These are phyloP conservation scores for Melinaea menophilus DNA, from an alignment of 2,888 invertebrate species.

Conservation along the genomic window DNA sequence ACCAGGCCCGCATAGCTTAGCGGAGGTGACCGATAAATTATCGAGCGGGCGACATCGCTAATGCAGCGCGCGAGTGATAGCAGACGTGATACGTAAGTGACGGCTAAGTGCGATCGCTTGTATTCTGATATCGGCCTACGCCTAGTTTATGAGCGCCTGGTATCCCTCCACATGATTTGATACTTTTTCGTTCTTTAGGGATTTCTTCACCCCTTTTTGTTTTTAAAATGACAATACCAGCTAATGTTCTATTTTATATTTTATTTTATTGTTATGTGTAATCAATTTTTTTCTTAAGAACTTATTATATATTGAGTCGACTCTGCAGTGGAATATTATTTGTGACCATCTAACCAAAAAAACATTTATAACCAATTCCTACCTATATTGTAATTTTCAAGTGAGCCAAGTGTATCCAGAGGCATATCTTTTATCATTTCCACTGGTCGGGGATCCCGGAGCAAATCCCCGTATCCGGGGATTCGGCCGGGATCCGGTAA, in stretches of 20 bases:
- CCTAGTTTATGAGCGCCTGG: slow-evolving; percentile 47
- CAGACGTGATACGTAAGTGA: slow-evolving; percentile 69
- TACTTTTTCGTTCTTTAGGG: slow-evolving; percentile 46
- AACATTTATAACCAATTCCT: slow-evolving; percentile 4
- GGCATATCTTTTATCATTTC: slow-evolving; percentile 73
- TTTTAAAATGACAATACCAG: slow-evolving; percentile 15
- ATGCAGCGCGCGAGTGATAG: slow-evolving; percentile 73
- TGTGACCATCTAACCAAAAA: not conserved
- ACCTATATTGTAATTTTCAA: slow-evolving; percentile 36
- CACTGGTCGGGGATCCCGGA: slow-evolving; percentile 66
- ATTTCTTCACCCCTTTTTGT: slow-evolving; percentile 30
- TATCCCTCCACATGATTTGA: slow-evolving; percentile 42
- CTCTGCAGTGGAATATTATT: too few species aligned
- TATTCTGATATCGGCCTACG: slow-evolving; percentile 66
- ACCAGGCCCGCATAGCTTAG: slow-evolving; percentile 57
- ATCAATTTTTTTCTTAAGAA: too few species aligned
- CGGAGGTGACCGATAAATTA: slow-evolving; percentile 67
- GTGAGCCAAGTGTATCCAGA: slow-evolving; percentile 39
- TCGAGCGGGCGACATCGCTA: slow-evolving; percentile 68
- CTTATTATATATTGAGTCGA: too few species aligned
- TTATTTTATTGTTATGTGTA: too few species aligned
- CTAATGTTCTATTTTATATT: not conserved
- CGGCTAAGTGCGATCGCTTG: slow-evolving; percentile 76
- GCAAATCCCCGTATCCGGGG: slow-evolving; percentile 76
- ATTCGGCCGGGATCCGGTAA: slow-evolving; percentile 68